Conservation (phyloP, 2,888 invertebrate species). For the Drosophila eohydei region DNA sequence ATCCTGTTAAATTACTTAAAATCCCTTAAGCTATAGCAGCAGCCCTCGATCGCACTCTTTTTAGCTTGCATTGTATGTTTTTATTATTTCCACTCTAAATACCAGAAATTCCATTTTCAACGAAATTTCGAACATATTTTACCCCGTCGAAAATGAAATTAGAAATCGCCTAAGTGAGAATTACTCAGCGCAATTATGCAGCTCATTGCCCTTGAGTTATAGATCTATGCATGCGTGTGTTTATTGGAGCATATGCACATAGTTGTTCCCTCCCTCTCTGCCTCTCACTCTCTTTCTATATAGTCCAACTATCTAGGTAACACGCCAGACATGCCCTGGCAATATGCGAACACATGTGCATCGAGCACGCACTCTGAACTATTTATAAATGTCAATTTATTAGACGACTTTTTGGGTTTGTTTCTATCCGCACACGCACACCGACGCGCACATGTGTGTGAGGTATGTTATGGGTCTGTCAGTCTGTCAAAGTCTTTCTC, state of each 20-base stretch:
- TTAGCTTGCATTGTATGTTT: conserved; percentile 16
- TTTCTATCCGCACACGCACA: conserved; percentile 25
- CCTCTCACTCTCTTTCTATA: not conserved
- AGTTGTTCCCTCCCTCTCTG: not conserved
- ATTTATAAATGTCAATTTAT: conserved; percentile 73
- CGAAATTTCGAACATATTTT: conserved; percentile 18
- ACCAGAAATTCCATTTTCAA: conserved; percentile 3
- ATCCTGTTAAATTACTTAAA: not conserved
- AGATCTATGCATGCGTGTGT: conserved; percentile 26
- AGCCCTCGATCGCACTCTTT: conserved; percentile 16
- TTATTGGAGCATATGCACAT: conserved; percentile 57
- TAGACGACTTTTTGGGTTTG: conserved; percentile 62
- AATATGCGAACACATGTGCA: conserved; percentile 74
- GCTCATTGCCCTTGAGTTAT: conserved; percentile 79
- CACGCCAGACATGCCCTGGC: conserved; percentile 25
- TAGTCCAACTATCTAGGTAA: conserved; percentile 28
- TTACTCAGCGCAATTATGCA: conserved; percentile 80
- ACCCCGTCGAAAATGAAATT: conserved; percentile 49
- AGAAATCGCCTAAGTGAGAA: conserved; percentile 71
- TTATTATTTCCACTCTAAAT: conserved; percentile 26
- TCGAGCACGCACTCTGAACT: conserved; percentile 63
- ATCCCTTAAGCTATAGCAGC: conserved; percentile 9
- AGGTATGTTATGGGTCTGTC: conserved; percentile 67
- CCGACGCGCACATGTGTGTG: conserved; percentile 48
- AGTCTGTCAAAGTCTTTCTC: conserved; percentile 18